phyloP scores from a whole-genome alignment of 2,113 vertebrate genomes.

The Gorsachius goisagi region DNA sequence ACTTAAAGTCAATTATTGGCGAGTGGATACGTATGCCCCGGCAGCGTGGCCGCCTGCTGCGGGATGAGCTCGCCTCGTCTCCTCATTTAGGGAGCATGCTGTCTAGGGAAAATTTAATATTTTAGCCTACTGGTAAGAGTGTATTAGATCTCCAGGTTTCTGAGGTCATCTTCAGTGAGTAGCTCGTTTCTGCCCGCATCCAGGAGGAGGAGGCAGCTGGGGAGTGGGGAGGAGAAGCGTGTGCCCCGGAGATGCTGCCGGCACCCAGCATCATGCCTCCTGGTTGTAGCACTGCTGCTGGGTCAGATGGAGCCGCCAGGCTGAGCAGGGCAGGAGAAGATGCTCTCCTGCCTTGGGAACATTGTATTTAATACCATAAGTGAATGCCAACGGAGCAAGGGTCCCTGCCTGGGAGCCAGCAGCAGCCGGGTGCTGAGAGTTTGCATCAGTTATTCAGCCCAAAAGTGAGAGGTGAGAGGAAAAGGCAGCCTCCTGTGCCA shows the following conservation, averaged over 20 bases:
- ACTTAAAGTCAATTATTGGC: not conserved
- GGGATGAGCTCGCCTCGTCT: not conserved
- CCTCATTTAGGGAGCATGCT: not conserved
- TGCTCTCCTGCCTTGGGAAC: not conserved
- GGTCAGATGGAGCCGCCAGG: not conserved
- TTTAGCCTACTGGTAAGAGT: not conserved
- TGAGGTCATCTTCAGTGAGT: not conserved
- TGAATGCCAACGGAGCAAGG: not conserved
- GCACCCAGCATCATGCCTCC: accelerated
- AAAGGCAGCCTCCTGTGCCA: not conserved
- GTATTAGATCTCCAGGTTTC: constrained; percentile 1
- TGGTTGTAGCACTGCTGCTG: accelerated
- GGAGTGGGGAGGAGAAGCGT: not conserved
- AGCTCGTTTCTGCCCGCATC: not conserved
- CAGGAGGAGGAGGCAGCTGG: not conserved
- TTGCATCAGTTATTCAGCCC: not conserved
- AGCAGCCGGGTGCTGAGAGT: accelerated
- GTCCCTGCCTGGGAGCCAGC: not conserved
- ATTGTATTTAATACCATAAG: accelerated
- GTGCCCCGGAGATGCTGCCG: not conserved
- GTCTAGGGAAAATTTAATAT: not conserved
- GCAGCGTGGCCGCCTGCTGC: not conserved
- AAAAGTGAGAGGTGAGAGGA: accelerated
- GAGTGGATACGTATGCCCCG: not conserved
- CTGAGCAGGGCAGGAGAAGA: not conserved